Conservation (phyloP, 2,797 vertebrate genomes). For the Lacerta agilis region DNA sequence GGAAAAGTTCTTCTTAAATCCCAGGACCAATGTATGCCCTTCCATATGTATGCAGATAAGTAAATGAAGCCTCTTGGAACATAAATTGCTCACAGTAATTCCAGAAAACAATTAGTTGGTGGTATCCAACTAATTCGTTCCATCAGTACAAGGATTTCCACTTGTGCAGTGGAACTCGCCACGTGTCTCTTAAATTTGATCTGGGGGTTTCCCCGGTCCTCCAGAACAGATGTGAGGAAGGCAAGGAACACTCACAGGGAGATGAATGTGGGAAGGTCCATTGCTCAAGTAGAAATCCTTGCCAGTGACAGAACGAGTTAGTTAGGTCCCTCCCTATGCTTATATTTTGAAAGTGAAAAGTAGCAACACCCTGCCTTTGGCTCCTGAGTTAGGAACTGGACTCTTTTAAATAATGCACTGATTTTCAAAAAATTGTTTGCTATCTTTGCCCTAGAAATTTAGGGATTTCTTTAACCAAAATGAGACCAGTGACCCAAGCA, state of each 20-base stretch:
- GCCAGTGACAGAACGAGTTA: too few relatives aligned
- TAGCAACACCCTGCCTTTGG: neutral
- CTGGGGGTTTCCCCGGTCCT: too few relatives aligned
- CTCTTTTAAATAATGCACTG: neutral
- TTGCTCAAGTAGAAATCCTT: too few relatives aligned
- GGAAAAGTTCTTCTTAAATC: neutral
- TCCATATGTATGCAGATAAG: neutral
- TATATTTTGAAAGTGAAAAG: neutral
- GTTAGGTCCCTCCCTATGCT: neutral
- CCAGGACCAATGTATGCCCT: neutral
- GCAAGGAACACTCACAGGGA: too few relatives aligned
- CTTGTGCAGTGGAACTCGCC: too few relatives aligned
- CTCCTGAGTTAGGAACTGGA: constrained; percentile 22
- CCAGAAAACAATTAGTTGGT: neutral
- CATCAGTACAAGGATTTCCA: too few relatives aligned
- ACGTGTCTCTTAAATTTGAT: too few relatives aligned
- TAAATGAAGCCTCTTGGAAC: neutral
- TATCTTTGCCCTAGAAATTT: constrained; percentile 88
- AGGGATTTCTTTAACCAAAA: constrained; percentile 97
- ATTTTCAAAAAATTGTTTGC: constrained; percentile 24
- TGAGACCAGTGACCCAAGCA: constrained; percentile 88
- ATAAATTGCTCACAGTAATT: neutral
- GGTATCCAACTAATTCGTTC: too few relatives aligned
- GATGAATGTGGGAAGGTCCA: too few relatives aligned
- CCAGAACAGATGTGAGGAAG: too few relatives aligned